These are phyloP conservation scores for Enteromius viviparus DNA, from an alignment of 2,797 vertebrate species.

Conservation along the genomic window DNA sequence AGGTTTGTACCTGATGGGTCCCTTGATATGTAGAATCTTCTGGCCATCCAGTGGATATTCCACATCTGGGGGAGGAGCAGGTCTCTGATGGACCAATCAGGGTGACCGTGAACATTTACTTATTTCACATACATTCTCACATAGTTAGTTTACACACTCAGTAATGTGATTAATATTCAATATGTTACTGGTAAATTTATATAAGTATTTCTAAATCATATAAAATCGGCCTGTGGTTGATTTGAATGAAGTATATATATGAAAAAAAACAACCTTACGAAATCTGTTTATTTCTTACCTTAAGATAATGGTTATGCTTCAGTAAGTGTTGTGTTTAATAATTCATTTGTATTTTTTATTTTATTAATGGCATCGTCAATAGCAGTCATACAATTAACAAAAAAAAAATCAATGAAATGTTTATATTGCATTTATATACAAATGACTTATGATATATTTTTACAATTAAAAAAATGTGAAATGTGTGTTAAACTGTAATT, in stretches of 20 bases:
- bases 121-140: background rate
- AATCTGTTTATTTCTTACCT: background rate
- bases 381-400: too few species aligned
- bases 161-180: background rate
- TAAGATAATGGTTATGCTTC: background rate
- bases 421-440: too few species aligned
- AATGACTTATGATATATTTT: too few species aligned
- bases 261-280: too few species aligned
- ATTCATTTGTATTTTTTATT: too few species aligned
- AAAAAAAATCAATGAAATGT: too few species aligned
- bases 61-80: slow-evolving; percentile 89
- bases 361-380: too few species aligned
- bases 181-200: too few species aligned
- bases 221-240: background rate
- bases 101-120: background rate
- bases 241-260: too few species aligned
- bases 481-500: too few species aligned
- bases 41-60: slow-evolving; percentile 95
- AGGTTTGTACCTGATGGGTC: slow-evolving; percentile 86
- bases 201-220: background rate
- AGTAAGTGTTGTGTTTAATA: too few species aligned
- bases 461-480: too few species aligned
- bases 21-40: slow-evolving; percentile 94
- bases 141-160: background rate
- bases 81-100: slow-evolving; percentile 76